Conservation (phyloP, 2,888 invertebrate genomes). For the Oasisia sp. region DNA sequence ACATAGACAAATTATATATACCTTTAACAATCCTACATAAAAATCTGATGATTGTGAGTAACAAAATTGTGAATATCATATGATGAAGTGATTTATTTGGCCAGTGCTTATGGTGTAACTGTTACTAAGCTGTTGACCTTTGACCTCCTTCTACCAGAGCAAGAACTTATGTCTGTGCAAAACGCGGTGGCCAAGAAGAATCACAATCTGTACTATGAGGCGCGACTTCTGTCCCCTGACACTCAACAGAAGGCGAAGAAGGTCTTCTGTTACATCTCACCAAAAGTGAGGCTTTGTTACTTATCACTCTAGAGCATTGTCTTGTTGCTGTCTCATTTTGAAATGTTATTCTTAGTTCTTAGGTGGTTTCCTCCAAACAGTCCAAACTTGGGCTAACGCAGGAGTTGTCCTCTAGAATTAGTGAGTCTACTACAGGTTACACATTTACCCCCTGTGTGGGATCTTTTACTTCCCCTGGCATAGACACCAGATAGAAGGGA, state of each 20-base stretch:
- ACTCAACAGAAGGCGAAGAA: conserved; percentile 82
- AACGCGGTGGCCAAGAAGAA: conserved; percentile 87
- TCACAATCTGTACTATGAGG: conserved; percentile 84
- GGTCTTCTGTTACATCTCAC: conserved; percentile 89
- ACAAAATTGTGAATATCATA: too few species aligned
- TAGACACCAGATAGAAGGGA: too few species aligned
- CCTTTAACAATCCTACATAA: background rate
- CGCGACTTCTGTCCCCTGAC: conserved; percentile 76
- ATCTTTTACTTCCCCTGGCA: too few species aligned
- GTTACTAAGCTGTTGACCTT: background rate
- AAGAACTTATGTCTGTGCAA: conserved; percentile 84
- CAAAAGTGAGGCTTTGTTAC: conserved; percentile 70
- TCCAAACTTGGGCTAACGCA: too few species aligned
- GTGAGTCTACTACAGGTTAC: too few species aligned
- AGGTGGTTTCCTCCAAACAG: too few species aligned
- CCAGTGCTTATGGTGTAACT: background rate
- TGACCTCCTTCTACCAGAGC: conserved; percentile 69
- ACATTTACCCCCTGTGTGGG: too few species aligned
- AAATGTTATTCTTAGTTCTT: too few species aligned
- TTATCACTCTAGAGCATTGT: background rate
- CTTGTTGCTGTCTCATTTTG: too few species aligned
- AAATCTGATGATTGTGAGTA: too few species aligned
- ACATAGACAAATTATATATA: background rate
- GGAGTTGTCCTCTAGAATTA: too few species aligned
- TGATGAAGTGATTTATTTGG: too few species aligned